A percentile compares a stretch with the other conserved stretches of the same genome.
These are phyloP conservation scores for Catamblyrhynchus diadema DNA, from an alignment of 2,797 vertebrate genomes.

Conservation along the genomic window DNA sequence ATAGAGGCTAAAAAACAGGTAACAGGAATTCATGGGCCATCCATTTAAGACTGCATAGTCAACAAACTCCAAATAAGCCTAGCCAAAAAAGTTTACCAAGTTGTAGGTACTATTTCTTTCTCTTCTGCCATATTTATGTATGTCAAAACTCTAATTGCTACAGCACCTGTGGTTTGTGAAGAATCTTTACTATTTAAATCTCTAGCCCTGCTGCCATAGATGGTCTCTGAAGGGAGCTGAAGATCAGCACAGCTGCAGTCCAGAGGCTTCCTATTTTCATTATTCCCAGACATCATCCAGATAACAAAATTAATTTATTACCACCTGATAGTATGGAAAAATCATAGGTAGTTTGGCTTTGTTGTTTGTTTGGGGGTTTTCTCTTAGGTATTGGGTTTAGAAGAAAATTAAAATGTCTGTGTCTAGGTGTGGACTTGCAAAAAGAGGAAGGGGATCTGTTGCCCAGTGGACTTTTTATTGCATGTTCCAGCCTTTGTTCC, in stretches of 20 bases:
- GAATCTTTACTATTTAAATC: not conserved
- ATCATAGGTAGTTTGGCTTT: not conserved
- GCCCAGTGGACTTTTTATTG: not conserved
- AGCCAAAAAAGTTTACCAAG: not conserved
- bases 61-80: not conserved
- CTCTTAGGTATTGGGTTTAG: not conserved
- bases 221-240: not conserved
- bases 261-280: not conserved
- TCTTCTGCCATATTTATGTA: not conserved
- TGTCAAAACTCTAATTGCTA: not conserved
- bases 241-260: not conserved
- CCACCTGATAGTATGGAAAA: not conserved
- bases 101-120: not conserved
- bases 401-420: not conserved
- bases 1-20: not conserved
- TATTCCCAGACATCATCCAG: not conserved
- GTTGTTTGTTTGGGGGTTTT: not conserved
- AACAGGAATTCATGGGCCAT: not conserved
- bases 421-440: not conserved
- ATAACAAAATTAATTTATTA: not conserved
- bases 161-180: not conserved
- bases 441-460: not conserved
- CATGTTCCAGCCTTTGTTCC: not conserved
- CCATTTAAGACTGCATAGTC: not conserved
- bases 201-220: not conserved